These are phyloP conservation scores for Callopanchax toddi DNA, from an alignment of 2,113 vertebrate species.

Conservation along the genomic window DNA sequence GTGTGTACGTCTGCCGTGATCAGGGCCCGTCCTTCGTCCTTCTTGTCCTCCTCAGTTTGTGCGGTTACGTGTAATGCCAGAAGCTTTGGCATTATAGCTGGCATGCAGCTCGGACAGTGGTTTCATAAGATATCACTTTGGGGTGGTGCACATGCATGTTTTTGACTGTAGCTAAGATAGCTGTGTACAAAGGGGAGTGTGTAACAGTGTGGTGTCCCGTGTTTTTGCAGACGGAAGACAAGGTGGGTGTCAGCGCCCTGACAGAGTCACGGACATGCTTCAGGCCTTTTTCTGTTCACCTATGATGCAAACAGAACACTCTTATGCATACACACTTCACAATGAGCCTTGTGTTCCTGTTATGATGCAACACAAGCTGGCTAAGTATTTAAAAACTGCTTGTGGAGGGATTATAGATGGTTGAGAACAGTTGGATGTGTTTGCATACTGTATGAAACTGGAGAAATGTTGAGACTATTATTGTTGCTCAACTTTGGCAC, in stretches of 20 bases:
- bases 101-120: conserved; percentile 43
- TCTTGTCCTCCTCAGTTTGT: conserved; percentile 61
- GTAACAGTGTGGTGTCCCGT: conserved; percentile 79
- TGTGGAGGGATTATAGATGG: conserved; percentile 40
- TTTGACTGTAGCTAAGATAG: conserved; percentile 41
- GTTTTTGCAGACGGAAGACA: conserved; percentile 84
- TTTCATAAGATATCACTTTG: conserved; percentile 15
- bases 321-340: conserved; percentile 18
- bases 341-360: conserved; percentile 13
- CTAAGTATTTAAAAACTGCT: conserved; percentile 70
- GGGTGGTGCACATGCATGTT: conserved; percentile 39
- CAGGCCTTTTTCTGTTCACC: conserved; percentile 66
- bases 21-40: conserved; percentile 44
- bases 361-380: conserved; percentile 45
- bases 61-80: conserved; percentile 53
- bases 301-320: conserved; percentile 33
- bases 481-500: conserved; percentile 14
- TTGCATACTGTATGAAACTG: conserved; percentile 36
- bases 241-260: conserved; percentile 81
- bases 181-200: conserved; percentile 39
- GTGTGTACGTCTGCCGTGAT: conserved; percentile 49
- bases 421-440: conserved; percentile 36
- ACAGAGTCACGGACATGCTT: conserved; percentile 75
- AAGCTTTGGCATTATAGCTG: conserved; percentile 44
- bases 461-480: conserved; percentile 15